Evolutionary conservation across 2,797 vertebrate species (phyloP).

Genomic region (Xiphophorus birchmanni): DNA sequence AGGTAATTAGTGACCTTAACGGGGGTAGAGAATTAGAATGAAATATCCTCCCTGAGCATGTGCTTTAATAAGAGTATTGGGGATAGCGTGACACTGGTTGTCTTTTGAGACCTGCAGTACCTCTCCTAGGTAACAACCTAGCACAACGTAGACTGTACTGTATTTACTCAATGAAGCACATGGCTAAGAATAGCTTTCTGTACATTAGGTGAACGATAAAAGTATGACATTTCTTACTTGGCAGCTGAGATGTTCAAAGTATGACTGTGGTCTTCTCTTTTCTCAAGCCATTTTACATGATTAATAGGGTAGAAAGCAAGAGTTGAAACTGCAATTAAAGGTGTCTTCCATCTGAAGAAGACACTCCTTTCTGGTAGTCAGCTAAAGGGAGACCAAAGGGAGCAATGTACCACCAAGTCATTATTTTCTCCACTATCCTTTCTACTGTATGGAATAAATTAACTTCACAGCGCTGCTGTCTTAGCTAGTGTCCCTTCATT

Average conservation of each 20-base stretch:
- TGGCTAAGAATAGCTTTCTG: slow-evolving; percentile 36
- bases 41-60: slow-evolving; percentile 62
- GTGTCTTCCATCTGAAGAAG: slow-evolving; percentile 65
- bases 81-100: slow-evolving; percentile 75
- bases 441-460: slow-evolving; percentile 76
- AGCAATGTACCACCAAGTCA: slow-evolving; percentile 68
- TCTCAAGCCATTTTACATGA: slow-evolving; percentile 65
- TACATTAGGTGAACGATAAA: slow-evolving; percentile 33
- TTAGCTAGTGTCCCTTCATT: slow-evolving; percentile 74
- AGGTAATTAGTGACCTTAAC: slow-evolving; percentile 72
- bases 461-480: slow-evolving; percentile 76
- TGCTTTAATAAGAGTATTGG: slow-evolving; percentile 77
- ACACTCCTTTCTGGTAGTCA: slow-evolving; percentile 60
- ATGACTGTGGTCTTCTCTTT: slow-evolving; percentile 24
- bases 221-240: slow-evolving; percentile 34
- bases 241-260: slow-evolving; percentile 29
- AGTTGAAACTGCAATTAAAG: slow-evolving; percentile 76
- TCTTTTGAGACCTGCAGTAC: slow-evolving; percentile 56
- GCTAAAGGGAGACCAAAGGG: slow-evolving; percentile 66
- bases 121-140: slow-evolving; percentile 68
- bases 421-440: slow-evolving; percentile 68
- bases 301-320: slow-evolving; percentile 57
- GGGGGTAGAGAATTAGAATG: slow-evolving; percentile 54
- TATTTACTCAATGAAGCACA: slow-evolving; percentile 64
- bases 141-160: slow-evolving; percentile 45